A percentile compares a stretch with the other conserved stretches of the same genome.
These are phyloP conservation scores for Pandemis heparana DNA, from an alignment of 2,888 invertebrate genomes.

Conservation along the genomic window DNA sequence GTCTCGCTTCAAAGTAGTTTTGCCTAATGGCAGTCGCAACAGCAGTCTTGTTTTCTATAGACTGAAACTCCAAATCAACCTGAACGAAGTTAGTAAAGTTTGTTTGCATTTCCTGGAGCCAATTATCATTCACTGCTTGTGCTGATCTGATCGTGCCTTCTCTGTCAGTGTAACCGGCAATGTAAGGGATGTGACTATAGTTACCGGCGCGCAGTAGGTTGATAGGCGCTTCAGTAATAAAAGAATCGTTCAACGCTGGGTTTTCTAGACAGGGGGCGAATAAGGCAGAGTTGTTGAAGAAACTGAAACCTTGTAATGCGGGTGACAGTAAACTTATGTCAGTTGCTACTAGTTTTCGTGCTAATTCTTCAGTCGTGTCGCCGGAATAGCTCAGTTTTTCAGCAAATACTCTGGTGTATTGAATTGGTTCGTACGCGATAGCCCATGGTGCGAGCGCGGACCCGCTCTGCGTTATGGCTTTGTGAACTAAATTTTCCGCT, in stretches of 20 bases:
- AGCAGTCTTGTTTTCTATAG: slow-evolving; percentile 50
- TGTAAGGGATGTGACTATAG: slow-evolving; percentile 69
- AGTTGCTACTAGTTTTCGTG: slow-evolving; percentile 57
- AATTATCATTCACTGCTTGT: slow-evolving; percentile 59
- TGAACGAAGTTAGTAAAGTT: slow-evolving; percentile 72
- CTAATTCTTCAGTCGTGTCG: slow-evolving; percentile 59
- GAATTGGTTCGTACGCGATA: slow-evolving; percentile 71
- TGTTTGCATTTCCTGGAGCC: slow-evolving; percentile 66
- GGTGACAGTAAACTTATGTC: slow-evolving; percentile 56
- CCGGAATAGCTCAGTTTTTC: slow-evolving; percentile 61
- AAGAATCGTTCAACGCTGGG: slow-evolving; percentile 55
- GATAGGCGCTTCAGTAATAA: slow-evolving; percentile 68
- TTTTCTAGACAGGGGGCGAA: slow-evolving; percentile 79
- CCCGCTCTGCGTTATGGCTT: slow-evolving; percentile 74
- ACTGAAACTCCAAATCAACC: slow-evolving; percentile 63
- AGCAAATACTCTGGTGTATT: slow-evolving; percentile 63
- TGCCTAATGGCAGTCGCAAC: slow-evolving; percentile 58
- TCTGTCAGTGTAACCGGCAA: slow-evolving; percentile 67
- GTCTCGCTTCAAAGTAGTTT: slow-evolving; percentile 64
- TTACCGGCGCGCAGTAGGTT: slow-evolving; percentile 64
- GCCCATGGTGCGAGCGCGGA: slow-evolving; percentile 77
- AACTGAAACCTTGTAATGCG: slow-evolving; percentile 60
- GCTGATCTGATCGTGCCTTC: slow-evolving; percentile 73
- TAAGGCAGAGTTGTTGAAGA: slow-evolving; percentile 68
- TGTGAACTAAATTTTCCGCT: slow-evolving; percentile 64